Conservation (phyloP, 2,113 vertebrate species). For the Scomber japonicus region DNA sequence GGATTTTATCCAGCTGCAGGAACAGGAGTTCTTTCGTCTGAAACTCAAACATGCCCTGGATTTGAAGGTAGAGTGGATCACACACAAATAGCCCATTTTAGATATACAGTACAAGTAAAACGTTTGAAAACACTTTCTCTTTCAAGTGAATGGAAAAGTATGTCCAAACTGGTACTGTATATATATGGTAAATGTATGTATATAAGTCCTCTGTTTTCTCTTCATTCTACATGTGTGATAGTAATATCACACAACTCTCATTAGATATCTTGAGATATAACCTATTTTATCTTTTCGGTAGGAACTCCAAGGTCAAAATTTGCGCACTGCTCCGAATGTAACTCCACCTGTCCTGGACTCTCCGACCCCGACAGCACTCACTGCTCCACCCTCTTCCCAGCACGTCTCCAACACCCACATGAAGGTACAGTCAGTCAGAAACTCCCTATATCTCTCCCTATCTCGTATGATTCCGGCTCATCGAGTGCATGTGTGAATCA, state of each 20-base stretch:
- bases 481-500: slow-evolving; percentile 40
- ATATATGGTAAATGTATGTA: too few relatives aligned
- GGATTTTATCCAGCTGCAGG: slow-evolving; percentile 87
- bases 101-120: too few relatives aligned
- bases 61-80: slow-evolving; percentile 82
- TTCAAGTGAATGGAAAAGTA: not conserved
- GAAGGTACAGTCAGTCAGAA: slow-evolving; percentile 34
- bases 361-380: slow-evolving; percentile 41
- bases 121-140: too few relatives aligned
- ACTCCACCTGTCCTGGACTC: slow-evolving; percentile 48
- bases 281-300: slow-evolving; percentile 57
- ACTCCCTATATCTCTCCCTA: slow-evolving; percentile 8
- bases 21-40: slow-evolving; percentile 86
- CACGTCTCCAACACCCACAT: slow-evolving; percentile 57
- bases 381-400: slow-evolving; percentile 50
- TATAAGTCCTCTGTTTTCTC: not conserved
- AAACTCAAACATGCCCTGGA: slow-evolving; percentile 89
- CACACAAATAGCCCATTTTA: not conserved
- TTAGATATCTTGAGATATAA: not conserved
- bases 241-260: not conserved
- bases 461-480: slow-evolving; percentile 29
- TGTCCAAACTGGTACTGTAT: too few relatives aligned
- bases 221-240: slow-evolving; percentile 2
- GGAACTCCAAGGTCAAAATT: slow-evolving; percentile 87
- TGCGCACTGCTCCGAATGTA: slow-evolving; percentile 48